These are phyloP conservation scores for Brachionus manjavacas DNA, from an alignment of 1,140 invertebrate species.

Conservation along the genomic window DNA sequence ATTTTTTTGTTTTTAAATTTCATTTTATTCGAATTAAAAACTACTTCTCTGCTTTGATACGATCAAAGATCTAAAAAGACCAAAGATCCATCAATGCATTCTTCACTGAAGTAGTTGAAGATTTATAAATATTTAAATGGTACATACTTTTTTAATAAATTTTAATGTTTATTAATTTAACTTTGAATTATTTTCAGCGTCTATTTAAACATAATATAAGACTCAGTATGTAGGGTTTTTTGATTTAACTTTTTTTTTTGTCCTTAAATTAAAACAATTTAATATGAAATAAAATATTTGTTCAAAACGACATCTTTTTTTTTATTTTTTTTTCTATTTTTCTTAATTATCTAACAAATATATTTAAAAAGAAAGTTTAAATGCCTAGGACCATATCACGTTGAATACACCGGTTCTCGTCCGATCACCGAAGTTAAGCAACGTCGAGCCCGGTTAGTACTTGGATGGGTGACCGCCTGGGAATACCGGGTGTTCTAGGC, in stretches of 20 bases:
- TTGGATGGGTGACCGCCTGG: no score
- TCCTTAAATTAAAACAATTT: no score
- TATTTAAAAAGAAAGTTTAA: background rate
- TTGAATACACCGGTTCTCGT: conserved; percentile 58
- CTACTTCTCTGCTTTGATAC: background rate
- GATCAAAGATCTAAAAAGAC: background rate
- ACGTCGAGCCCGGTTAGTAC: no score
- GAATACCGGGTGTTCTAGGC: background rate
- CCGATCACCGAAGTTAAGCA: conserved; percentile 62
- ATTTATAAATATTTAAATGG: background rate
- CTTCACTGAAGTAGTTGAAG: conserved; percentile 4
- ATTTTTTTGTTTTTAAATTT: no score
- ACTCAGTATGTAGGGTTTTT: no score
- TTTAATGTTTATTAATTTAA: background rate
- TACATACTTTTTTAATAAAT: conserved; percentile 7
- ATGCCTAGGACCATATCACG: conserved; percentile 42
- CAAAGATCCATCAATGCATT: background rate
- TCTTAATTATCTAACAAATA: no score
- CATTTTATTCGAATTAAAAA: no score
- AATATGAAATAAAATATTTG: no score
- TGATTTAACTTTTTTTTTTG: no score
- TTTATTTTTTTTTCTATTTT: no score
- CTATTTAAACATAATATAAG: background rate
- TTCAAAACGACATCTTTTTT: no score
- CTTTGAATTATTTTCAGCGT: background rate